Evolutionary conservation across 92 coral and sea anemone species (phyloP), one percentile per base, ranked within the genome.

Genomic region (Epizoanthus fatuus): DNA sequence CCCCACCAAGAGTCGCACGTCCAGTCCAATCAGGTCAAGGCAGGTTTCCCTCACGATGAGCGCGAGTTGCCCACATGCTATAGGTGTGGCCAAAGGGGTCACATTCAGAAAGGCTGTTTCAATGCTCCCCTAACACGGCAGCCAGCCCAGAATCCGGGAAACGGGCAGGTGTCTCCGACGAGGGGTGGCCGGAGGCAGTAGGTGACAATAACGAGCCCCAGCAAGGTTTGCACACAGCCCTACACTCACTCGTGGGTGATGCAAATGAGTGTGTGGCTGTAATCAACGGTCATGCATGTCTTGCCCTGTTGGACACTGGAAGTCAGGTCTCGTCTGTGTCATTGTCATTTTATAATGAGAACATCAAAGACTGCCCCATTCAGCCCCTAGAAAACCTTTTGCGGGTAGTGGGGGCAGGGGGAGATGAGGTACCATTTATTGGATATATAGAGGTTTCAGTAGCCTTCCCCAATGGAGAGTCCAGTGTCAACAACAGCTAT

Each of bases 11-110:
- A 7, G 7, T 7, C 17, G 7, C 17, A 22, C 7, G 7, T 7
- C 65, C 6, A 16, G 29, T 7, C 29, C 17, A 16, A 59, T 16
- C 65, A 8, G 65, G 7, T 7, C 6, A 59, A 22, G 65, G 29
- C 15, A 19, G 53, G 57, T 3, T 40, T 11, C 67, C 39, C 25
- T 3, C 16, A 7, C 51, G 25, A 37, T 32, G 39, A 67, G 10
- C 51, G 49, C 5, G 62, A 68, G 22, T 42, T 63, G 25, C 82
- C 82, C 53, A 63, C 64, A 47, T 92, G 93, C 54, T 92, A 8
- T 55, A 67, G 91, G 42, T 86, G 93, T 78, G 91, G 91, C 57
- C 91, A 89, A 69, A 80, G 64, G 4, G 89, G 93, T 12, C 91
- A 86, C 55, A 17, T 64, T 20, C 47, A 56, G 72, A 45, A 12